Conservation (phyloP, 2,797 vertebrate species). For the Characodon lateralis region DNA sequence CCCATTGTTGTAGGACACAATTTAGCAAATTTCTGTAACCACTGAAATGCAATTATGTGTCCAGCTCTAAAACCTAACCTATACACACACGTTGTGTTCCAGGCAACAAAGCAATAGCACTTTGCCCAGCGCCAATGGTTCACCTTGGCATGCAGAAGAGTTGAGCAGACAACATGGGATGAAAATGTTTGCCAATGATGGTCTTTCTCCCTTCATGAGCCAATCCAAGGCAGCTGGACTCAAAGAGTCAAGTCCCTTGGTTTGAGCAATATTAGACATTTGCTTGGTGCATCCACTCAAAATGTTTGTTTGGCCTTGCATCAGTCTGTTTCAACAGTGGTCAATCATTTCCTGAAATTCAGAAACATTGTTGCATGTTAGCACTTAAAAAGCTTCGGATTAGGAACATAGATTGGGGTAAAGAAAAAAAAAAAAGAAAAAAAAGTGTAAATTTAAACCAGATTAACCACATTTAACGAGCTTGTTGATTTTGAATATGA, state of each 20-base stretch:
- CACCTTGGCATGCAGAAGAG: slow-evolving; percentile 31
- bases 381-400: background rate
- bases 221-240: slow-evolving; percentile 51
- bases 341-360: slow-evolving; percentile 37
- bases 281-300: slow-evolving; percentile 3
- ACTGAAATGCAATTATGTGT: background rate
- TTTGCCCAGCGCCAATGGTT: background rate
- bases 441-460: background rate
- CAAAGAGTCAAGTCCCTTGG: slow-evolving; percentile 21
- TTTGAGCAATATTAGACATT: background rate
- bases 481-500: background rate
- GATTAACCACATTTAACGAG: too few relatives aligned
- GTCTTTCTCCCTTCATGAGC: slow-evolving; percentile 17
- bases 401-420: background rate
- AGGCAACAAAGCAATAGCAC: background rate
- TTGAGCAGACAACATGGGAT: slow-evolving; percentile 39
- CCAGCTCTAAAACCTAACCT: background rate
- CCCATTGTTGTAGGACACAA: background rate
- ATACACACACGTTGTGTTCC: background rate
- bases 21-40: background rate
- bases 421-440: too few relatives aligned
- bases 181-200: slow-evolving; percentile 17
- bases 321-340: slow-evolving; percentile 22
- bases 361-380: background rate
- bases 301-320: background rate